Conservation (phyloP, 2,797 vertebrate genomes). For the Enteromius treurensis region DNA sequence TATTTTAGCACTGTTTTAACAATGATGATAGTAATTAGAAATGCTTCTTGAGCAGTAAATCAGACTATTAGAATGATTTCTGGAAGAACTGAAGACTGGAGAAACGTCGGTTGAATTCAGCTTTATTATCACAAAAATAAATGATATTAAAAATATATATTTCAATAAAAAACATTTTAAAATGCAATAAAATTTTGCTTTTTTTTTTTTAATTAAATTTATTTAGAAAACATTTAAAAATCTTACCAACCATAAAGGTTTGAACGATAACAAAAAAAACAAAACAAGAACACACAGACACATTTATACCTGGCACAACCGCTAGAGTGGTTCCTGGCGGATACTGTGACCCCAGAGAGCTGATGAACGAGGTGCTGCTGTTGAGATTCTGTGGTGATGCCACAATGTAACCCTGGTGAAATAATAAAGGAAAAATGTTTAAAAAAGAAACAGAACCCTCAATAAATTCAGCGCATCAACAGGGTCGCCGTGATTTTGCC, state of each 20-base stretch:
- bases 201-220: background rate
- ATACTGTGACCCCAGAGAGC: conserved; percentile 77
- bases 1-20: background rate
- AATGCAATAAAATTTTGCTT: background rate
- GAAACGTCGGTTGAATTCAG: background rate
- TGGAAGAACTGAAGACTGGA: background rate
- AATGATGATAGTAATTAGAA: background rate
- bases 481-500: no score
- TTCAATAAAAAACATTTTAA: background rate
- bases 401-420: conserved; percentile 79
- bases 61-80: background rate
- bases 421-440: background rate
- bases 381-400: conserved; percentile 75
- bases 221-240: background rate
- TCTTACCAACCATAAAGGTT: background rate
- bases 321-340: conserved; percentile 76
- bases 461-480: background rate
- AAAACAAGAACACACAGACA: background rate
- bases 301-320: conserved; percentile 76
- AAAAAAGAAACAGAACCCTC: background rate
- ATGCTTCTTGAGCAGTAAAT: background rate
- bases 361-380: conserved; percentile 78
- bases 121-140: background rate
- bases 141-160: background rate
- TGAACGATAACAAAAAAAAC: background rate